These are phyloP conservation scores for Hylaeus anthracinus DNA, from an alignment of 1,140 invertebrate genomes.

Conservation along the genomic window DNA sequence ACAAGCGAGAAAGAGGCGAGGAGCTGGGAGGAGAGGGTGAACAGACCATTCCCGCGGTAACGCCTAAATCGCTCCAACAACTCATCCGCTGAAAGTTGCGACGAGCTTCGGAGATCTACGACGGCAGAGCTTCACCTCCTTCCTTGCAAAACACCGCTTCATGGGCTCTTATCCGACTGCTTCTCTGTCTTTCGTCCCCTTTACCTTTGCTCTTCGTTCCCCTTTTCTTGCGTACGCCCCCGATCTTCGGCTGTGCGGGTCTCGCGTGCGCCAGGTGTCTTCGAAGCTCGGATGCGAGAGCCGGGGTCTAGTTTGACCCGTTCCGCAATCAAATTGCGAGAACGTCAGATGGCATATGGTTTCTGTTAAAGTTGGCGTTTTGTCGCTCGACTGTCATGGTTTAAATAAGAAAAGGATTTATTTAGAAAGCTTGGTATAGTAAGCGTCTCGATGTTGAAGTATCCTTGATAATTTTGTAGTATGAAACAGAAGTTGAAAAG, in stretches of 20 bases:
- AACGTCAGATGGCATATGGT: too few relatives aligned
- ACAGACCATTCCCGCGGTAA: slow-evolving; percentile 72
- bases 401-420: too few relatives aligned
- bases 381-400: too few relatives aligned
- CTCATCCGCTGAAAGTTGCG: slow-evolving; percentile 79
- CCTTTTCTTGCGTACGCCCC: not conserved
- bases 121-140: slow-evolving; percentile 51
- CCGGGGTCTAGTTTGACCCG: too few relatives aligned
- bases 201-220: not conserved
- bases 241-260: not conserved
- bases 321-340: too few relatives aligned
- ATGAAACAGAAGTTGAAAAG: too few relatives aligned
- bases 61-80: slow-evolving; percentile 80
- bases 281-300: too few relatives aligned
- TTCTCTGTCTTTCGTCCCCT: not conserved
- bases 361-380: too few relatives aligned
- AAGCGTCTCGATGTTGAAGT: too few relatives aligned
- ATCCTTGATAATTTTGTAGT: too few relatives aligned
- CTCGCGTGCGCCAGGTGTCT: too few relatives aligned
- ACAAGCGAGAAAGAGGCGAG: slow-evolving; percentile 21
- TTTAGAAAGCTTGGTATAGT: too few relatives aligned
- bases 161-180: slow-evolving; percentile 43
- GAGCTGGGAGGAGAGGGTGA: slow-evolving; percentile 51
- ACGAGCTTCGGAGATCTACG: slow-evolving; percentile 77
- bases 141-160: slow-evolving; percentile 43